Conservation (phyloP, 2,797 vertebrate species). For the Labeo calbasu region DNA sequence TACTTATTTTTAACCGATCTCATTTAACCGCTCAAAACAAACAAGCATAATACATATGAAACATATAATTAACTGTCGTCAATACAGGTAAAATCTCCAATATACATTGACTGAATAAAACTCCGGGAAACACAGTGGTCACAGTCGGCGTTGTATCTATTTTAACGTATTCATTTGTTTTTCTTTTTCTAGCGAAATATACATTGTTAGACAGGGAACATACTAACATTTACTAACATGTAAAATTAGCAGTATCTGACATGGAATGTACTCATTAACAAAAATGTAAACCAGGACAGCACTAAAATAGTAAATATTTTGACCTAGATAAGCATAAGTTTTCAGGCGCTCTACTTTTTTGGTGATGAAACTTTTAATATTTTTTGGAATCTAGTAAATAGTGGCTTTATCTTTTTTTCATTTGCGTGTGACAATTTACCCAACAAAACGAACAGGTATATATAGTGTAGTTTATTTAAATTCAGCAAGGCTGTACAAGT, state of each 20-base stretch:
- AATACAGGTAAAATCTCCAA: not conserved
- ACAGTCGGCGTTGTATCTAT: not conserved
- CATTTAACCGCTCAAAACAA: not conserved
- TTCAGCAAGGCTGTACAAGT: too few relatives aligned
- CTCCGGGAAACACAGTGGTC: conserved; percentile 27
- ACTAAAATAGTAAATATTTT: not conserved
- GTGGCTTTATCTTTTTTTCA: too few relatives aligned
- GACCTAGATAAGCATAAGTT: not conserved
- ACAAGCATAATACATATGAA: not conserved
- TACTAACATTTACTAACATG: not conserved
- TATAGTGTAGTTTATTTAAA: too few relatives aligned
- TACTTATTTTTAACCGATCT: not conserved
- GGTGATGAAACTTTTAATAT: too few relatives aligned
- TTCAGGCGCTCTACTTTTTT: not conserved
- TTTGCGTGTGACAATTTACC: too few relatives aligned
- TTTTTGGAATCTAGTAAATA: too few relatives aligned
- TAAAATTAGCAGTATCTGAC: not conserved
- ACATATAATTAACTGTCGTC: not conserved
- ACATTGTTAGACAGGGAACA: not conserved
- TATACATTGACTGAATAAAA: not conserved
- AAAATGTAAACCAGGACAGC: not conserved
- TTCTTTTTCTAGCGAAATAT: not conserved
- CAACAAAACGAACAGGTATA: too few relatives aligned
- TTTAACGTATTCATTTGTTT: not conserved
- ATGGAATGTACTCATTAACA: not conserved